phyloP scores from a whole-genome alignment of 2,888 invertebrate species.

The Pantelozetes paolii region DNA sequence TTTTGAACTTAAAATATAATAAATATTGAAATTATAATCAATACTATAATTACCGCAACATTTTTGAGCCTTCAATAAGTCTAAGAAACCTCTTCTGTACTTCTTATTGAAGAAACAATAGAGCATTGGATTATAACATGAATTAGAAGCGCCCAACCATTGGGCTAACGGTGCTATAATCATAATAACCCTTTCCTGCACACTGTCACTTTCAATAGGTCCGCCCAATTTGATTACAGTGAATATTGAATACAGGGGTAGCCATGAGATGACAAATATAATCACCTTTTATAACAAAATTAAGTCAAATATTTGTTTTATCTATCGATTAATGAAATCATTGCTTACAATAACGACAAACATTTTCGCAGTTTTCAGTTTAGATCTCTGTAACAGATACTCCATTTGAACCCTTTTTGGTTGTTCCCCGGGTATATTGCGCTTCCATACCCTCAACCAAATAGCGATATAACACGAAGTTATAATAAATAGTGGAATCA shows the following conservation, averaged over 20 bases:
- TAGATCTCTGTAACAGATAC: slow-evolving; percentile 46
- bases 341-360: slow-evolving; percentile 50
- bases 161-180: slow-evolving; percentile 77
- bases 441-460: slow-evolving; percentile 52
- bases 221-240: slow-evolving; percentile 50
- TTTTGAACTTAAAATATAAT: too few species aligned
- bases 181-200: slow-evolving; percentile 45
- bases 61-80: slow-evolving; percentile 75
- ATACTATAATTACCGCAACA: slow-evolving; percentile 63
- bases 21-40: background rate
- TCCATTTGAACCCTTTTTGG: slow-evolving; percentile 30
- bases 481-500: slow-evolving; percentile 48
- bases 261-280: slow-evolving; percentile 53
- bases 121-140: slow-evolving; percentile 89
- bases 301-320: background rate
- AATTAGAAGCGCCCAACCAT: slow-evolving; percentile 78
- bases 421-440: slow-evolving; percentile 55
- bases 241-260: slow-evolving; percentile 52
- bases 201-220: slow-evolving; percentile 42
- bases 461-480: slow-evolving; percentile 49
- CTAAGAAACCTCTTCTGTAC: slow-evolving; percentile 79
- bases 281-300: slow-evolving; percentile 48
- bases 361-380: slow-evolving; percentile 51
- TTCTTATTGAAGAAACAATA: slow-evolving; percentile 94
- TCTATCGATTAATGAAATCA: background rate